Evolutionary conservation across 2,888 invertebrate genomes (phyloP).

Genomic region (Chloroclystis v-ata): DNA sequence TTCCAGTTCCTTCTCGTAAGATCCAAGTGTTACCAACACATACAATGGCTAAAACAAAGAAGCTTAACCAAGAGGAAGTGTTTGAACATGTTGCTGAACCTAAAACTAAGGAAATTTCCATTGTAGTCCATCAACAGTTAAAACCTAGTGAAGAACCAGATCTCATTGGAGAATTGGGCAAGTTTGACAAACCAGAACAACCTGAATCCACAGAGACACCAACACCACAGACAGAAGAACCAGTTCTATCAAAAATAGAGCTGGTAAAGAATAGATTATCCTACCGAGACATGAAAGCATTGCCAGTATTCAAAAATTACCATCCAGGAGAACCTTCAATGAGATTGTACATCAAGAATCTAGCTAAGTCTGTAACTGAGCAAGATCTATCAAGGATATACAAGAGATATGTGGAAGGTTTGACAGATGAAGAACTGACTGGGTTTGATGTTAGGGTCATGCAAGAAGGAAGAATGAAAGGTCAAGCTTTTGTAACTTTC

Average conservation of each 20-base stretch:
- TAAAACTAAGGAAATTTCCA: conserved; percentile 59
- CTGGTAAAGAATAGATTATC: conserved; percentile 83
- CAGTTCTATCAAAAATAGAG: conserved; percentile 80
- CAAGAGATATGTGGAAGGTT: conserved; percentile 78
- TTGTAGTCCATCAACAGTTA: conserved; percentile 59
- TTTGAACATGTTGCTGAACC: conserved; percentile 61
- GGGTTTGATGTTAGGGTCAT: conserved; percentile 86
- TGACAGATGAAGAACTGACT: conserved; percentile 60
- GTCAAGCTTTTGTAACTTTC: conserved; percentile 94
- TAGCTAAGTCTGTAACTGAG: conserved; percentile 87
- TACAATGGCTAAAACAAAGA: conserved; percentile 47
- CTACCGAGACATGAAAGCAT: conserved; percentile 82
- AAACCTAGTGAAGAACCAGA: conserved; percentile 53
- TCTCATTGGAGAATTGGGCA: conserved; percentile 65
- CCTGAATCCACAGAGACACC: conserved; percentile 33
- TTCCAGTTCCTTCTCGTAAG: conserved; percentile 55
- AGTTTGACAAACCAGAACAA: conserved; percentile 52
- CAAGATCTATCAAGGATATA: conserved; percentile 87
- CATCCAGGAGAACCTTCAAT: conserved; percentile 87
- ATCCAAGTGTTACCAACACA: conserved; percentile 40
- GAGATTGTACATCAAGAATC: conserved; percentile 95
- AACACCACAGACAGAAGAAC: conserved; percentile 43
- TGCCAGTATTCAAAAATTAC: conserved; percentile 92
- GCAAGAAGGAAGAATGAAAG: conserved; percentile 97
- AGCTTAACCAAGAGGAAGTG: conserved; percentile 56